Evolutionary conservation across 2,888 invertebrate species (phyloP), one percentile per base, ranked within the genome.

Genomic region (Agrochola macilenta): DNA sequence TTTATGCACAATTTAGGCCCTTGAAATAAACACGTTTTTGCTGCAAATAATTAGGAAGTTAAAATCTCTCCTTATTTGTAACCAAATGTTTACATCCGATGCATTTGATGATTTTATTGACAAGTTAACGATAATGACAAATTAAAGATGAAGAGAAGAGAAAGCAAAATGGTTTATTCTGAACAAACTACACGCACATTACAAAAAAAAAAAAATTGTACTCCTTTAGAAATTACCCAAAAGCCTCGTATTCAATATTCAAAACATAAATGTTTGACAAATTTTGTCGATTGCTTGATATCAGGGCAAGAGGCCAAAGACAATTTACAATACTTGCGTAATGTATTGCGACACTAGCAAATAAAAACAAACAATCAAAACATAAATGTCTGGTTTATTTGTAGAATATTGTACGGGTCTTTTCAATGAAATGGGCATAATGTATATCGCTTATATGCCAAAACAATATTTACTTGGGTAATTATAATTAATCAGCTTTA

Each of bases 1-100:
- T 79, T 58, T 82, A 79, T 77, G 58, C 69, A 64, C 58, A 77
- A 82, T 77, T 82, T 68, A 69, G 26, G 5, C 58, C 35, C 20
- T 60, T 60, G 8, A 43, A 43, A 78, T 35, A 69, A 77, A 78
- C 26, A 76, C 17, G 52, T 26, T 82, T 80, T 81, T 52, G 14
- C 14, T 60, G 43, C 1, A 20, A 58, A 30, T 52, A n/a, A 30
- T 14, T 14, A n/a, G 12, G 39, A 54, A 14, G 52, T 46, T 14
- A 30, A 30, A 49, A 49, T 30, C 14, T 68, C 23, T 49, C 12
- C 7, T 46, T 46, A 8, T n/a, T 17, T 39, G 4, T 5, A n/a
- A 39, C n/a, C 39, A 63, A 63, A 63, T 39, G 63, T 63, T 23
- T 7, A 30, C 1, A 61, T 35, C 30, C 12, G 20, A 12, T 61